Evolutionary conservation across 1,140 invertebrate species (phyloP), one percentile per base, ranked within the genome.

Genomic region (Mercenaria mercenaria): DNA sequence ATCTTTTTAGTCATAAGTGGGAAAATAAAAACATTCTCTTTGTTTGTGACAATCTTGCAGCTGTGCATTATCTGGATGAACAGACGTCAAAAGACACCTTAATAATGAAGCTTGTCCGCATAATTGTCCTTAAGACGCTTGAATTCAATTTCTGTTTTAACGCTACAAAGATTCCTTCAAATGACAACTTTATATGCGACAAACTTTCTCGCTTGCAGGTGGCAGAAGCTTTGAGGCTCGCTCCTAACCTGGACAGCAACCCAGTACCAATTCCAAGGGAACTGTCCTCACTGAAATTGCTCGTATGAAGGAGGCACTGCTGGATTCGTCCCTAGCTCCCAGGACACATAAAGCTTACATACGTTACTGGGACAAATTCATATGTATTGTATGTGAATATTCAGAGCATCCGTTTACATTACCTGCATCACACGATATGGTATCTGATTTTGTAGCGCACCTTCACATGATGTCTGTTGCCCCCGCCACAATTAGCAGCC

Each of bases 141-240:
- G 82, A 82, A 43, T 77, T 32, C 64, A 92, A 92, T 41, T 88
- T 89, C 77, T 43, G 90, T 20, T 56, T 92, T 34, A 37, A 77
- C 52, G 85, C 85, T 6, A n/a, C 61, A 10, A 89, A 92, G 47
- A 88, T 92, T 47, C 61, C 72, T 13, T 87, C 86, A 23, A 79
- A 69, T 72, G 39, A 52, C n/a, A 92, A 91, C 67, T 32, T 76
- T 43, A 61, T 88, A 72, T 34, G 64, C 59, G 90, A 91, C 50
- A 67, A 37, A 26, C 74, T 91, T 50, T 87, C 91, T 83, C 89
- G 86, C 84, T 92, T 81, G 15, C 80, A 91, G 80, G 79, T 92
- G 2, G n/a, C 76, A 23, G 29, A 87, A n/a, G 88, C 82, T 72
- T 39, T 47, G 1, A 4, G 0, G 0, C 32, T 59, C 41, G 81